A percentile compares a stretch with the other conserved stretches of the same genome.
Conservation (phyloP, 2,888 invertebrate genomes). For the Teleiodes luculella region DNA sequence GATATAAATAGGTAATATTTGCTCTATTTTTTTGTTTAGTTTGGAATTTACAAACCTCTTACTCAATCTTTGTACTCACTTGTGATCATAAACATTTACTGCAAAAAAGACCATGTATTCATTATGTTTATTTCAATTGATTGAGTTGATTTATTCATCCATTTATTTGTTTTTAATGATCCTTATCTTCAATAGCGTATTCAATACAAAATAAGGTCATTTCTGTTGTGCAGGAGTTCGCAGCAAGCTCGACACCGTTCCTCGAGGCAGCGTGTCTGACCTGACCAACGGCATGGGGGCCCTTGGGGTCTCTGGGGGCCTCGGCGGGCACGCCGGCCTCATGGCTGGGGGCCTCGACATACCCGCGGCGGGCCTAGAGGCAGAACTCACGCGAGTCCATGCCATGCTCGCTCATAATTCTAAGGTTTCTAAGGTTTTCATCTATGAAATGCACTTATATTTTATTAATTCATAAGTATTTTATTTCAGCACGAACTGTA, state of each 20-base stretch:
- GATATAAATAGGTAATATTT: no score
- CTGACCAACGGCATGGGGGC: slow-evolving; percentile 4
- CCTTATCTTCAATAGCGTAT: no score
- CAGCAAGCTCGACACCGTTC: slow-evolving; percentile 55
- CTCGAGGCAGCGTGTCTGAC: slow-evolving; percentile 39
- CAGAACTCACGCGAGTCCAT: slow-evolving; percentile 90
- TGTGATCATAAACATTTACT: no score
- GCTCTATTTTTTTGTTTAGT: no score
- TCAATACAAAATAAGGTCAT: no score
- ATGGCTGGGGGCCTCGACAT: neutral
- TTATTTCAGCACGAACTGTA: neutral
- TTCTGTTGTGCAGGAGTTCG: slow-evolving; percentile 50
- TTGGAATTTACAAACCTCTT: no score
- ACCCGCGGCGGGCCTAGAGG: slow-evolving; percentile 76
- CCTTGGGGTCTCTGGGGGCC: neutral
- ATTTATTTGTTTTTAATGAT: no score
- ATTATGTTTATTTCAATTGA: no score
- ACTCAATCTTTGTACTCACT: no score
- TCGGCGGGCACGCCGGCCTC: neutral
- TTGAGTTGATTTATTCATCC: no score
- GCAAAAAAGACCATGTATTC: no score
- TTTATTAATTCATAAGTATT: slow-evolving; percentile 29
- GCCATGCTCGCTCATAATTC: slow-evolving; percentile 93
- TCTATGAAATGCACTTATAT: slow-evolving; percentile 76
- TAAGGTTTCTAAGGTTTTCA: slow-evolving; percentile 87